Conservation (phyloP, 30 jellyfish, hydroid and myxozoan species). For the Cassiopea andromeda region DNA sequence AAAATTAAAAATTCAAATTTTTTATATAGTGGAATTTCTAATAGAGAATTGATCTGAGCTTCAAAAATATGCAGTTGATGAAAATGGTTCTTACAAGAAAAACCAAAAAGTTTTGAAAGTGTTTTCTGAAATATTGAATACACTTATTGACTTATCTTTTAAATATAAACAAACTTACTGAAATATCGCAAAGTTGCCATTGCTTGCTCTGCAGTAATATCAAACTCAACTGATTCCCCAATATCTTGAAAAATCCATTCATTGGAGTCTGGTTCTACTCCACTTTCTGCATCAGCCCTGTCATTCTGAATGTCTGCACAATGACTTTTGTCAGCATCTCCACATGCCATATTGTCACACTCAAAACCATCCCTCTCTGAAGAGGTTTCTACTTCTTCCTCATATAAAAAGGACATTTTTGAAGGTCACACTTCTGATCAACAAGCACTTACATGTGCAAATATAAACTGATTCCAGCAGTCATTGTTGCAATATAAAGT, state of each 20-base stretch:
- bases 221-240: conserved; percentile 79
- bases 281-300: conserved; percentile 80
- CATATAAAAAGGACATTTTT: not conserved
- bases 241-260: conserved; percentile 90
- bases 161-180: conserved; percentile 62
- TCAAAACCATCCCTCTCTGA: not conserved
- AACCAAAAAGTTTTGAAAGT: no score
- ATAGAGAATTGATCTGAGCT: no score
- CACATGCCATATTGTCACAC: not conserved
- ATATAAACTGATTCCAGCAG: not conserved
- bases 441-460: not conserved
- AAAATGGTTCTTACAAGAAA: no score
- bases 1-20: no score
- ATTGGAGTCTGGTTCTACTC: conserved; percentile 83
- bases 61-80: no score
- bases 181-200: conserved; percentile 88
- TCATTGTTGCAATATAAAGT: not conserved
- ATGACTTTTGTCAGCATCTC: not conserved
- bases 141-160: not conserved
- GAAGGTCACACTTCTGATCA: not conserved
- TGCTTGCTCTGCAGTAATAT: conserved; percentile 91
- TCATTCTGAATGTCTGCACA: conserved; percentile 31
- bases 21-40: no score
- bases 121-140: not conserved
- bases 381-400: not conserved